A percentile compares a stretch with the other conserved stretches of the same genome.
These are phyloP conservation scores for Amphilophus citrinellus DNA, from an alignment of 2,113 vertebrate species.

Conservation along the genomic window DNA sequence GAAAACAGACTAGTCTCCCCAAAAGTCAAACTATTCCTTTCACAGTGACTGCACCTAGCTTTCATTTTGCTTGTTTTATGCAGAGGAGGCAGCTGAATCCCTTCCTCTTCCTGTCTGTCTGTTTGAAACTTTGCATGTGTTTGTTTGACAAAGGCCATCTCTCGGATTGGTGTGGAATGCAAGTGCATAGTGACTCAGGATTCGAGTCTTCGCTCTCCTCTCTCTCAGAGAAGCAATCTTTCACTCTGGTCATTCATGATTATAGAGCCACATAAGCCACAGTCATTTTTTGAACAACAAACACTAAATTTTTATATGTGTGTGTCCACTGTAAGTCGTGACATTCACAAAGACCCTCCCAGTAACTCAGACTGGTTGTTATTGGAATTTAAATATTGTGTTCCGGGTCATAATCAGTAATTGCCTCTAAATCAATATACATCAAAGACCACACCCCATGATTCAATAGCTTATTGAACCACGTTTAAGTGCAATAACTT, in stretches of 20 bases:
- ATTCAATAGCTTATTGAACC: not conserved
- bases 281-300: constrained; percentile 25
- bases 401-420: not conserved
- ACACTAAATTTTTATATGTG: constrained; percentile 18
- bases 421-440: not conserved
- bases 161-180: constrained; percentile 76
- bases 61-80: not conserved
- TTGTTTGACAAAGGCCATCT: constrained; percentile 71
- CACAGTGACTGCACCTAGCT: not conserved
- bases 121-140: constrained; percentile 48
- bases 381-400: not conserved
- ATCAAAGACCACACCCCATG: not conserved
- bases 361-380: not conserved
- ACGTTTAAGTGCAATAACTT: not conserved
- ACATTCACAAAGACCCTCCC: constrained; percentile 5
- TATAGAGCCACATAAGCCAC: not conserved
- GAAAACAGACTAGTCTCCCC: not conserved
- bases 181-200: constrained; percentile 18
- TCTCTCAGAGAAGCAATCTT: constrained; percentile 17
- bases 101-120: constrained; percentile 44
- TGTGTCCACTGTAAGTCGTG: not conserved
- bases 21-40: not conserved
- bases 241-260: not conserved
- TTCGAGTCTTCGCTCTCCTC: constrained; percentile 15
- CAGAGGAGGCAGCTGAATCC: not conserved